Percentiles rank a stretch among this genome's conserved stretches.
Conservation (phyloP, 2,797 vertebrate species). For the Leptatherina wallacei region DNA sequence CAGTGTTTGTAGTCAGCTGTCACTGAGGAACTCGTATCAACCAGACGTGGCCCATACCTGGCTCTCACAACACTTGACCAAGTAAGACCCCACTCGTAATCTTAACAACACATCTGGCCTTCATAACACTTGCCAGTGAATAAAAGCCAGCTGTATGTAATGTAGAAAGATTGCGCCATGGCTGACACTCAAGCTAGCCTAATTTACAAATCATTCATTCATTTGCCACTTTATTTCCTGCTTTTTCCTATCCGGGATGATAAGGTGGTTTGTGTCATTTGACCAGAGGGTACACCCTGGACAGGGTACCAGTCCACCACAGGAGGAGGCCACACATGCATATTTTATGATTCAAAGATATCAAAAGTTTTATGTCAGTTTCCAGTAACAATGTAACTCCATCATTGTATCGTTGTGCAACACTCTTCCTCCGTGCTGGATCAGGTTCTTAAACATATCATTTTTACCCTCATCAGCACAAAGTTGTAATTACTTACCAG, state of each 20-base stretch:
- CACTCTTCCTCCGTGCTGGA: neutral
- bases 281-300: too few relatives aligned
- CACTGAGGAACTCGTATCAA: too few relatives aligned
- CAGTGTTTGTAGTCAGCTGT: too few relatives aligned
- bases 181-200: neutral
- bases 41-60: too few relatives aligned
- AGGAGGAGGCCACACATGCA: too few relatives aligned
- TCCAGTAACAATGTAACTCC: neutral
- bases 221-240: neutral
- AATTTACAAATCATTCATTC: neutral
- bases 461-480: slow-evolving; percentile 16
- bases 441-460: neutral
- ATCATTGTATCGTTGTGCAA: neutral
- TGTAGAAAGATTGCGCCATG: neutral
- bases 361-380: neutral
- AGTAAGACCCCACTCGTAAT: too few relatives aligned
- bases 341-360: neutral
- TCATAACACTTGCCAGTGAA: neutral
- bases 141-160: neutral
- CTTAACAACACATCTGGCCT: too few relatives aligned
- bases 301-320: too few relatives aligned
- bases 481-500: slow-evolving; percentile 83
- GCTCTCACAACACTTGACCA: too few relatives aligned
- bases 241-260: neutral
- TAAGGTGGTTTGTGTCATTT: too few relatives aligned